phyloP scores from a whole-genome alignment of 2,113 vertebrate genomes.

The Phalacrocorax brasilianus region DNA sequence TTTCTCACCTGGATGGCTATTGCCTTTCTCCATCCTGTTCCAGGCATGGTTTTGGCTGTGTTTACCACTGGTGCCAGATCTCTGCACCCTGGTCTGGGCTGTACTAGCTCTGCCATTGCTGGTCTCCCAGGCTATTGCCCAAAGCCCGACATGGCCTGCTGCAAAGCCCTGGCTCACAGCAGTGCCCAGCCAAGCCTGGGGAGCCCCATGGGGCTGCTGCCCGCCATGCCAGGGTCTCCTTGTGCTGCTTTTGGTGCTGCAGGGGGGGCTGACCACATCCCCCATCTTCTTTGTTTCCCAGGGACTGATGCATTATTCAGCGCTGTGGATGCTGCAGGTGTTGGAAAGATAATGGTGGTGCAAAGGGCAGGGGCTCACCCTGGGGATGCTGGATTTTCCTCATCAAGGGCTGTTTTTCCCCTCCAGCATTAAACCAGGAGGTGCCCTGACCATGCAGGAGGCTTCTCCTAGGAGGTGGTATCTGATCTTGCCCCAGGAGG shows the following conservation, averaged over 20 bases:
- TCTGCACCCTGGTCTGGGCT: background rate
- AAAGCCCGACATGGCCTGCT: fast-evolving
- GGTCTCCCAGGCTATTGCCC: background rate
- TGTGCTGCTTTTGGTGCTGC: background rate
- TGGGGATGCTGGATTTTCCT: background rate
- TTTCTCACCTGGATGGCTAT: fast-evolving
- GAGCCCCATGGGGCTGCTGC: background rate
- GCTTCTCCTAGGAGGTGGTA: background rate
- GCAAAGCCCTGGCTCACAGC: background rate
- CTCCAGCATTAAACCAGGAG: background rate
- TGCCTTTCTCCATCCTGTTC: background rate
- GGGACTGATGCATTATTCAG: constrained; percentile 32
- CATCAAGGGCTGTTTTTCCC: background rate
- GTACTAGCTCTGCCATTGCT: background rate
- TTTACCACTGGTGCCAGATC: background rate
- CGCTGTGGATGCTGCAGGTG: background rate
- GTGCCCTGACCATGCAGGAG: background rate
- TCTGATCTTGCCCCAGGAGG: background rate
- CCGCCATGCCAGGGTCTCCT: background rate
- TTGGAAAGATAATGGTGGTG: background rate
- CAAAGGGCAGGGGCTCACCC: background rate
- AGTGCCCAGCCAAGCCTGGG: background rate
- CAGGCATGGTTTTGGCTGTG: background rate
- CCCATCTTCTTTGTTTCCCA: constrained; percentile 6
- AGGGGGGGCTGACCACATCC: fast-evolving